A percentile compares a stretch with the other conserved stretches of the same genome.
Conservation (phyloP, 92 coral and sea anemone species). For the Ricordea florida region DNA sequence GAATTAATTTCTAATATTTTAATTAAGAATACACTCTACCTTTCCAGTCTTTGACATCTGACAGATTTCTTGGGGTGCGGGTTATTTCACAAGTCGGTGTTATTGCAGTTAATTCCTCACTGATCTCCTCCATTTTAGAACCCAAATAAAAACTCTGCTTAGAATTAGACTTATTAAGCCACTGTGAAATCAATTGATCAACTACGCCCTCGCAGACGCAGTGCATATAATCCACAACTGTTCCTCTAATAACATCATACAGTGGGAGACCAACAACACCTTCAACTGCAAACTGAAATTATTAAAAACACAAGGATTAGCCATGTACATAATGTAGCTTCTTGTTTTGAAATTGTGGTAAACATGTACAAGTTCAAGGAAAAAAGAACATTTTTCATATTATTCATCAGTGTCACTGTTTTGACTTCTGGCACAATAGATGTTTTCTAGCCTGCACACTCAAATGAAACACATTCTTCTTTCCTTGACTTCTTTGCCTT, state of each 20-base stretch:
- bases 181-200: slow-evolving; percentile 35
- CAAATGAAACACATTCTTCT: slow-evolving; percentile 8
- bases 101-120: background rate
- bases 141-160: slow-evolving; percentile 7
- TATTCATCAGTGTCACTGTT: background rate
- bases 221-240: slow-evolving; percentile 62
- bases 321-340: background rate
- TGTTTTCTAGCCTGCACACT: no score
- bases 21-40: background rate
- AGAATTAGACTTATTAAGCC: slow-evolving; percentile 35
- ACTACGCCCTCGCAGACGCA: slow-evolving; percentile 64
- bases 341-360: background rate
- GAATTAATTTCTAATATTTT: background rate
- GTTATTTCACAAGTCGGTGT: slow-evolving; percentile 42
- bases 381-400: background rate
- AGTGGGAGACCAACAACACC: slow-evolving; percentile 43
- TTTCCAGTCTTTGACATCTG: slow-evolving; percentile 40
- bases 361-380: background rate
- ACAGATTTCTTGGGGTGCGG: slow-evolving; percentile 24
- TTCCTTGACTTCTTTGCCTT: slow-evolving; percentile 32
- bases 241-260: slow-evolving; percentile 52
- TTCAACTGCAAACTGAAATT: slow-evolving; percentile 31
- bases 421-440: background rate
- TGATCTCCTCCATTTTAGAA: background rate
- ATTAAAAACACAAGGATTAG: background rate